These are phyloP conservation scores for Lordiphosa clarofinis DNA, from an alignment of 1,140 invertebrate genomes.

Conservation along the genomic window DNA sequence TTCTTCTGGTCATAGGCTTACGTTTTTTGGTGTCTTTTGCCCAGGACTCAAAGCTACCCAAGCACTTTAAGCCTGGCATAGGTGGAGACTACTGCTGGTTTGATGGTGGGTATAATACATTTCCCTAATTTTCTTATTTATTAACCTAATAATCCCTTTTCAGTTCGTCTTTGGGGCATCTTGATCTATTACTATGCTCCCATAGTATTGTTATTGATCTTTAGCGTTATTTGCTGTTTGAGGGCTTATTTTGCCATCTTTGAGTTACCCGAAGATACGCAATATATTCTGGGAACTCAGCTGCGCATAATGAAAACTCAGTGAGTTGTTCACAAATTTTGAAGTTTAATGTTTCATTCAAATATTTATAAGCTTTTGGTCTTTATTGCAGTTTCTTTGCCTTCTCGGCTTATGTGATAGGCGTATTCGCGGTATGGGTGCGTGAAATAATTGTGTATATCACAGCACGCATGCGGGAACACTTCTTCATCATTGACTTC, in stretches of 20 bases:
- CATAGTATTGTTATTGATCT: conserved; percentile 46
- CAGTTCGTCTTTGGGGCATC: conserved; percentile 73
- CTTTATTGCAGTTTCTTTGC: conserved; percentile 49
- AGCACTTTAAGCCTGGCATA: conserved; percentile 81
- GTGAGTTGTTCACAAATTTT: conserved; percentile 19
- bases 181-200: conserved; percentile 65
- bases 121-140: neutral
- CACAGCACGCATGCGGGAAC: conserved; percentile 52
- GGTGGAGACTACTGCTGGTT: conserved; percentile 83
- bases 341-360: neutral
- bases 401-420: conserved; percentile 58
- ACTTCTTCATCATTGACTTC: conserved; percentile 75
- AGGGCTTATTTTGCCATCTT: conserved; percentile 60
- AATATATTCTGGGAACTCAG: conserved; percentile 53
- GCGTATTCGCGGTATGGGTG: conserved; percentile 59
- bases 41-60: conserved; percentile 81
- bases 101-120: conserved; percentile 69
- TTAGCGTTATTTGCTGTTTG: conserved; percentile 54
- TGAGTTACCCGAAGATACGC: conserved; percentile 47
- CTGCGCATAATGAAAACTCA: conserved; percentile 63
- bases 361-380: neutral
- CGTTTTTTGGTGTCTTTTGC: conserved; percentile 79
- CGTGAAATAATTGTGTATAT: conserved; percentile 70
- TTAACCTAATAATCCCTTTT: no score
- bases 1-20: conserved; percentile 83